These are phyloP conservation scores for Diorhabda elongata DNA, from an alignment of 1,140 invertebrate genomes.

Conservation along the genomic window DNA sequence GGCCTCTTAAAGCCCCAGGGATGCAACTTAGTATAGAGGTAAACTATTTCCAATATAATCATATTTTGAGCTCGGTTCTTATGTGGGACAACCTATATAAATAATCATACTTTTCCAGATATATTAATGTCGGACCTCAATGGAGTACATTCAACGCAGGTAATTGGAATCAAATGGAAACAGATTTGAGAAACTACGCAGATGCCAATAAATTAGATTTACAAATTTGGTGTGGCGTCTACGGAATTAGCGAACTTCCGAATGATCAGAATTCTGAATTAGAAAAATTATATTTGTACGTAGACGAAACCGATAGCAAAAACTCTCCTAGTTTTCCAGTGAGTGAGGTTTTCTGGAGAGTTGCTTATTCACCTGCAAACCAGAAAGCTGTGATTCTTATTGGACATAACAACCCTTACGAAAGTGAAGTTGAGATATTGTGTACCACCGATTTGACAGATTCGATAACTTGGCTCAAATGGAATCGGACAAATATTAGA, in stretches of 20 bases:
- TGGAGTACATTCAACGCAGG: conserved; percentile 56
- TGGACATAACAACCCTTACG: conserved; percentile 61
- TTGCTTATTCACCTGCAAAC: conserved; percentile 53
- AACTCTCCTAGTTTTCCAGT: conserved; percentile 50
- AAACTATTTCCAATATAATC: too few species aligned
- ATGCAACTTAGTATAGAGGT: too few species aligned
- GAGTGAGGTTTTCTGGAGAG: conserved; percentile 58
- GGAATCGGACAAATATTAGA: conserved; percentile 40
- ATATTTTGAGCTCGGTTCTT: too few species aligned
- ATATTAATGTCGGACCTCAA: conserved; percentile 57
- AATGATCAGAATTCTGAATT: conserved; percentile 46
- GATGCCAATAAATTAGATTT: conserved; percentile 39
- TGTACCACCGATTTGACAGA: conserved; percentile 53
- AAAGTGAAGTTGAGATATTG: conserved; percentile 49
- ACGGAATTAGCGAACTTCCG: conserved; percentile 50
- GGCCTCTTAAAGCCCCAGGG: too few species aligned
- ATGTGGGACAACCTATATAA: too few species aligned
- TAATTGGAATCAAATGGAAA: conserved; percentile 53
- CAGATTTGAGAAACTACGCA: conserved; percentile 46
- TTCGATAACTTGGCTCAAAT: conserved; percentile 52
- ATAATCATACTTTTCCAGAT: not conserved
- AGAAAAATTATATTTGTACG: conserved; percentile 24
- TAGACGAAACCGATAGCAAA: conserved; percentile 49
- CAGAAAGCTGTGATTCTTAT: conserved; percentile 56
- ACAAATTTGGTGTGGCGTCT: conserved; percentile 55